Conservation (phyloP, 1,140 invertebrate species). For the Druon quercuslanigerum region DNA sequence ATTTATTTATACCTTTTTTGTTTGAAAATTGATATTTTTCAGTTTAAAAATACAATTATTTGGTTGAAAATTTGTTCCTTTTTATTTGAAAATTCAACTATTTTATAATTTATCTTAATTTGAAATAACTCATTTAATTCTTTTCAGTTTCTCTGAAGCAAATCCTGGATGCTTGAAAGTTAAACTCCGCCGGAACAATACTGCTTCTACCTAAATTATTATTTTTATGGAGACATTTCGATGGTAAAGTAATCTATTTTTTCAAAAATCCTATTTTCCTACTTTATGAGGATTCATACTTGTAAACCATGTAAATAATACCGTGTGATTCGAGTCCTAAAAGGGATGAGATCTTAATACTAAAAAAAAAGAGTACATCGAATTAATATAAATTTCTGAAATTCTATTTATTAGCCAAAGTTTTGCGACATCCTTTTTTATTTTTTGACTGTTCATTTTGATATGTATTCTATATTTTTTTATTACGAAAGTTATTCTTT, state of each 20-base stretch:
- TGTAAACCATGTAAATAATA: background rate
- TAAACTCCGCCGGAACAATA: slow-evolving; percentile 35
- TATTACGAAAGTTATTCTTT: no score
- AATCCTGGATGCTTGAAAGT: slow-evolving; percentile 58
- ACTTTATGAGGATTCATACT: slow-evolving; percentile 2
- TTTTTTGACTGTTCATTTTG: no score
- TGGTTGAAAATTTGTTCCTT: no score
- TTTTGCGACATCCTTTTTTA: no score
- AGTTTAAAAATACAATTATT: no score
- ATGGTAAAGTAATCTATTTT: background rate
- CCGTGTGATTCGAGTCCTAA: background rate
- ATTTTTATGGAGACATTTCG: background rate
- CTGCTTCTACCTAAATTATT: slow-evolving; percentile 2
- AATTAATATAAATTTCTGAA: background rate
- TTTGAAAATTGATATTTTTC: no score
- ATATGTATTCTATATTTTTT: no score
- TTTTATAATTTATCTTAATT: background rate
- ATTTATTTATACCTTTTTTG: no score
- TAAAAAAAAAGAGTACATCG: background rate
- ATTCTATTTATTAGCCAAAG: no score
- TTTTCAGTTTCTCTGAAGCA: slow-evolving; percentile 51
- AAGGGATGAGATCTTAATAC: background rate
- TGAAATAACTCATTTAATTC: background rate
- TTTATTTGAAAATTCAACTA: no score
- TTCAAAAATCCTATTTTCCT: slow-evolving; percentile 26